Base-by-base conservation (phyloP, 2,113 vertebrate genomes). In the Atractosteus spatula region DNA sequence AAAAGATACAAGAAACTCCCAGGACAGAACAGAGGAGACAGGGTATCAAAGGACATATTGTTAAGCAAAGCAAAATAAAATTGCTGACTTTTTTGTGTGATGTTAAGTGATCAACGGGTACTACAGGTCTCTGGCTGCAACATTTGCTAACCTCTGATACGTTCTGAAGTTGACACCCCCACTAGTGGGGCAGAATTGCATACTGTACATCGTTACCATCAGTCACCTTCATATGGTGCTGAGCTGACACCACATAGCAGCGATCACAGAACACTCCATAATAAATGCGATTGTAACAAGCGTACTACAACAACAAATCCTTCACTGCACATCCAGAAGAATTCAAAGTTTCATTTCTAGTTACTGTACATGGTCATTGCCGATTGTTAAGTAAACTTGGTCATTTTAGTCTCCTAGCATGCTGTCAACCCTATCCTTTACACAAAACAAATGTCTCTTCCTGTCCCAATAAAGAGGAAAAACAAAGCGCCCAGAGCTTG, bases 141-240 rank as follows among this genome's bases (percentile, higher is more conserved):
- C 73, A 74, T 76, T 41, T 71, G 62, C 70, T 84, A 83, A 87
- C 85, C 82, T 45, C 2, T 8, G 55, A 81, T 89, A 83, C 92
- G 83, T 88, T 84, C 82, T 71, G 75, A 86, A 83, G 84, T 85
- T 91, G 87, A 89, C 71, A 29, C 86, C 76, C 41, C 55, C 63
- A 54, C 70, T 77, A 89, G 85, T 80, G 79, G 84, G 75, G 75
- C 74, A 12, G 61, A 55, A 72, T 73, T 80, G 87, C 82, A 89
- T 85, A n/a, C n/a, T n/a, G n/a, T n/a, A 82, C 83, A 79, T 84
- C 79, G 87, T 84, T 82, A 83, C 89, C 90, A 94, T 90, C 86
- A 87, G 83, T 92, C 89, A 90, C 85, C 75, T 86, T 86, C 86
- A 89, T 83, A 77, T 75, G 77, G 86, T 87, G 79, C 76, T 85